A percentile compares a stretch with the other conserved stretches of the same genome.
Evolutionary conservation across 2,888 invertebrate genomes (phyloP).

Genomic region (Diabrotica balteata): DNA sequence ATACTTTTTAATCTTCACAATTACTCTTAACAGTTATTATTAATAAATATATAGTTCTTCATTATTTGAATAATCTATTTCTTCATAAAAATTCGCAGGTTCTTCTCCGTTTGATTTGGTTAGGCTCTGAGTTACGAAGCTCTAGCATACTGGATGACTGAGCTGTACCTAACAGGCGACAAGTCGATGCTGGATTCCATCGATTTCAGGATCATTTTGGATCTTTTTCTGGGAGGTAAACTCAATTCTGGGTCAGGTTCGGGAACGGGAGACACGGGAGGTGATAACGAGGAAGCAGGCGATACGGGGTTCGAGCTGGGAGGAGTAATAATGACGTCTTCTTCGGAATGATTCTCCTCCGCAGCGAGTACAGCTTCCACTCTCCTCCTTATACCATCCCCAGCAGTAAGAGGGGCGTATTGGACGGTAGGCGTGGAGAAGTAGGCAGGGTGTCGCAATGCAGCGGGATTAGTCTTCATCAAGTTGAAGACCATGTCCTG

Average conservation of each 20-base stretch:
- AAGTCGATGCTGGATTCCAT: constrained; percentile 61
- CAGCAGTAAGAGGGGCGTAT: constrained; percentile 58
- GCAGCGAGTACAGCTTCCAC: constrained; percentile 70
- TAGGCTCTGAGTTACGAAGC: constrained; percentile 62
- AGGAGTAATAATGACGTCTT: constrained; percentile 65
- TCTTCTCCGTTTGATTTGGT: constrained; percentile 1
- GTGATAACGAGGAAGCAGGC: constrained; percentile 56
- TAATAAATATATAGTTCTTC: too few relatives aligned
- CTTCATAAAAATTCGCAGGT: neutral
- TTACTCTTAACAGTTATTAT: too few relatives aligned
- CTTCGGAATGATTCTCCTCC: constrained; percentile 63
- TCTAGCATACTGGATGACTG: constrained; percentile 87
- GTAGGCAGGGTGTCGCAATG: constrained; percentile 52
- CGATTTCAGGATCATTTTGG: constrained; percentile 77
- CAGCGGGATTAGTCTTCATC: constrained; percentile 51
- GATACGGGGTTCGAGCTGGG: constrained; percentile 67
- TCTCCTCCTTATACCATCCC: constrained; percentile 66
- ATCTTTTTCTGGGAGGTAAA: constrained; percentile 79
- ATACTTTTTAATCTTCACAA: too few relatives aligned
- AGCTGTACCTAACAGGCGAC: constrained; percentile 64
- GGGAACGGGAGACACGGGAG: constrained; percentile 53
- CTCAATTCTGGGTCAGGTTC: constrained; percentile 67
- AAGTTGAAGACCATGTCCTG: constrained; percentile 55
- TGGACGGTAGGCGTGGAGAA: constrained; percentile 50
- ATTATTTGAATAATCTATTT: too few relatives aligned